These are phyloP conservation scores for Apis cerana DNA, from an alignment of 1,140 invertebrate genomes.

Conservation along the genomic window DNA sequence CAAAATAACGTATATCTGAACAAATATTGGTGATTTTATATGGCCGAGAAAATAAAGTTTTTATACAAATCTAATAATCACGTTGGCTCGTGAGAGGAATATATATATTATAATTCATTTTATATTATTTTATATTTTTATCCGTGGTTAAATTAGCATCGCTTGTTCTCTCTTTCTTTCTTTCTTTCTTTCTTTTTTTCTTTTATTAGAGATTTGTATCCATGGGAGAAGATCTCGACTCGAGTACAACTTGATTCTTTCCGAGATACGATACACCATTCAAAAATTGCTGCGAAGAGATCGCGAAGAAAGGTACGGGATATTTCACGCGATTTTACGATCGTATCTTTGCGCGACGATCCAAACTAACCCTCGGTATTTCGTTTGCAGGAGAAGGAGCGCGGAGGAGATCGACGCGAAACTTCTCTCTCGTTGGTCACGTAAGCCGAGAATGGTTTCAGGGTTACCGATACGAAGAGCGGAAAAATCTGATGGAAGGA, in stretches of 20 bases:
- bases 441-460: slow-evolving; percentile 50
- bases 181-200: no score
- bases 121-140: neutral
- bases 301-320: neutral
- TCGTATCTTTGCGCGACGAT: neutral
- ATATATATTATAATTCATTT: neutral
- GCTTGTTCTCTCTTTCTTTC: neutral
- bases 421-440: neutral
- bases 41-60: slow-evolving; percentile 63
- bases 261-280: neutral
- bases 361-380: slow-evolving; percentile 10
- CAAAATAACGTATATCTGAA: slow-evolving; percentile 58
- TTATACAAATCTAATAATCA: slow-evolving; percentile 50
- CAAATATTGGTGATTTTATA: slow-evolving; percentile 67
- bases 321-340: slow-evolving; percentile 5
- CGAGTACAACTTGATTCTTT: neutral
- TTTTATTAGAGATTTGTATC: neutral
- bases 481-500: slow-evolving; percentile 39
- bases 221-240: neutral
- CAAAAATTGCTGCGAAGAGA: neutral
- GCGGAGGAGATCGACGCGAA: neutral
- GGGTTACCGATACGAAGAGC: slow-evolving; percentile 50
- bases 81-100: neutral
- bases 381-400: neutral
- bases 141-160: neutral